These are phyloP conservation scores for Clinocottus analis DNA, from an alignment of 2,113 vertebrate genomes.

Conservation along the genomic window DNA sequence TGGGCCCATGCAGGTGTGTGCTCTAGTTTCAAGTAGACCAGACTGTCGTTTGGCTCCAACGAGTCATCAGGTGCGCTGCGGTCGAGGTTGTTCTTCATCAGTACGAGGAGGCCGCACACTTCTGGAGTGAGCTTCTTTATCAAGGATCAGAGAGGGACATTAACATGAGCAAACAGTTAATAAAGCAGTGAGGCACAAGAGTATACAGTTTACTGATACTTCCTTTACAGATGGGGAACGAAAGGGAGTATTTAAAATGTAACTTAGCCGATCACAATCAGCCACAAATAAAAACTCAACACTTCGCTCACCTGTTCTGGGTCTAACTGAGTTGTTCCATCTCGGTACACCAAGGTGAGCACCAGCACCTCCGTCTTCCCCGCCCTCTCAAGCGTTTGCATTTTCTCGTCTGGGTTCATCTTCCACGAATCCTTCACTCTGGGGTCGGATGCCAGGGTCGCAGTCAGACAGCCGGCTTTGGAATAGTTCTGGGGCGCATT, in stretches of 20 bases:
- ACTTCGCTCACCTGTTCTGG: constrained; percentile 81
- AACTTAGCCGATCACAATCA: background rate
- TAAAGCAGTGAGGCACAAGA: too few relatives aligned
- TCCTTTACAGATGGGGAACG: background rate
- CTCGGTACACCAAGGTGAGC: constrained; percentile 86
- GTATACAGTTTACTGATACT: too few relatives aligned
- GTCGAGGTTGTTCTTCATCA: constrained; percentile 77
- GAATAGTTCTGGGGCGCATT: constrained; percentile 20
- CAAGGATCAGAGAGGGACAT: constrained; percentile 12
- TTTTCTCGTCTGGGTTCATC: constrained; percentile 79
- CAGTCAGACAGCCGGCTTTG: constrained; percentile 28
- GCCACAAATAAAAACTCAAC: background rate
- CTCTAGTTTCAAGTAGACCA: constrained; percentile 85
- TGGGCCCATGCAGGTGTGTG: constrained; percentile 75
- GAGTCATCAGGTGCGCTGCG: constrained; percentile 27
- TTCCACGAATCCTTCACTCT: constrained; percentile 79
- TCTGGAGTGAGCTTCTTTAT: constrained; percentile 79
- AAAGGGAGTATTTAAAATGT: background rate
- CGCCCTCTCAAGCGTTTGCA: constrained; percentile 75
- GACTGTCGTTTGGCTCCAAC: constrained; percentile 54
- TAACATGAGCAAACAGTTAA: background rate
- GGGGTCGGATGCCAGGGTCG: constrained; percentile 70
- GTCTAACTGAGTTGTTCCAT: constrained; percentile 89
- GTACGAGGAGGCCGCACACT: constrained; percentile 87
- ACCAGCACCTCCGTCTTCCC: constrained; percentile 77